phyloP scores from a whole-genome alignment of 2,113 vertebrate genomes.

The Sylvia atricapilla region DNA sequence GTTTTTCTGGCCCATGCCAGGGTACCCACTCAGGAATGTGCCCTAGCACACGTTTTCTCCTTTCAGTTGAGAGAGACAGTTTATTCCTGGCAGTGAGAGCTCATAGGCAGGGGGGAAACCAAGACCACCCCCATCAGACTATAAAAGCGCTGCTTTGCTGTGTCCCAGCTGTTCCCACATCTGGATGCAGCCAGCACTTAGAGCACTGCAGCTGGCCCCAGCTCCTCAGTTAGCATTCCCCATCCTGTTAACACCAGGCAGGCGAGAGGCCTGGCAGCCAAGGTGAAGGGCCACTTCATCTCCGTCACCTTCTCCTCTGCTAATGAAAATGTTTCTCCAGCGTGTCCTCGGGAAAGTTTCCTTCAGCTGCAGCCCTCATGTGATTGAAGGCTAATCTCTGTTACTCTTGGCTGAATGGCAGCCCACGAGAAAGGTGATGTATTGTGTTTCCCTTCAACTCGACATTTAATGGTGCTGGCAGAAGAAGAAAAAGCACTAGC shows the following conservation, averaged over 20 bases:
- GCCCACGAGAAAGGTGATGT: conserved; percentile 10
- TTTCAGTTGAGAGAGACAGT: background rate
- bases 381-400: conserved; percentile 62
- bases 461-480: background rate
- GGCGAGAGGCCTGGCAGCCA: background rate
- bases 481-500: background rate
- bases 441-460: background rate
- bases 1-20: background rate
- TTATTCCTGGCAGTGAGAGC: background rate
- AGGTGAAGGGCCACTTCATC: conserved; percentile 27
- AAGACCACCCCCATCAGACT: background rate
- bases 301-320: conserved; percentile 19
- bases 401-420: conserved; percentile 33
- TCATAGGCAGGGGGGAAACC: background rate
- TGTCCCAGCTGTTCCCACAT: conserved; percentile 40
- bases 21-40: background rate
- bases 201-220: background rate
- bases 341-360: conserved; percentile 9
- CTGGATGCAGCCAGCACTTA: background rate
- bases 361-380: background rate
- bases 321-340: conserved; percentile 60
- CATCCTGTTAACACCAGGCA: background rate
- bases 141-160: background rate
- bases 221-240: background rate
- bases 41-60: background rate